Evolutionary conservation across 2,113 vertebrate genomes (phyloP).

Genomic region (Mesoclemmys tuberculata): DNA sequence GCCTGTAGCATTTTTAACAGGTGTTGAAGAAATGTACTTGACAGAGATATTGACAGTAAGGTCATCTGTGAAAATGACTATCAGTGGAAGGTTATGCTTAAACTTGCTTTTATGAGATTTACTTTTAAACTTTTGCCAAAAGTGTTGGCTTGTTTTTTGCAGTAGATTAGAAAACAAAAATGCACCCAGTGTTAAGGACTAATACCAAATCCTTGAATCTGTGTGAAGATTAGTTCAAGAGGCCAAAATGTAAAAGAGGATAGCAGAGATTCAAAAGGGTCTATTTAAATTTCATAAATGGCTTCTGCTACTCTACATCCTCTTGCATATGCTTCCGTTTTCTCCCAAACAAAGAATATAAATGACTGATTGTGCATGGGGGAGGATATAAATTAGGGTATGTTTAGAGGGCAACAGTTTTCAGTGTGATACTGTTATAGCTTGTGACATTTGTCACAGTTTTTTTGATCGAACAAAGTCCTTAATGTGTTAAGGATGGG

Average conservation of each 20-base stretch:
- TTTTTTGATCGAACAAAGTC: not conserved
- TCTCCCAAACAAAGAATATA: not conserved
- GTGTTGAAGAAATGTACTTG: conserved; percentile 77
- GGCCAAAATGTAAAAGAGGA: accelerated
- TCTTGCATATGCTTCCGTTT: not conserved
- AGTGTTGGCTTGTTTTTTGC: accelerated
- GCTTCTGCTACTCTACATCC: not conserved
- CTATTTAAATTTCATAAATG: not conserved
- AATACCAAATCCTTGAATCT: not conserved
- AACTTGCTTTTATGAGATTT: accelerated
- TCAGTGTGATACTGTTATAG: not conserved
- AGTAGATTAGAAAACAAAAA: not conserved
- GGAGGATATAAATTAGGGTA: not conserved
- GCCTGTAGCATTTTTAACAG: conserved; percentile 85
- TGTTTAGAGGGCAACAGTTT: not conserved
- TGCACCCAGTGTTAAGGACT: not conserved
- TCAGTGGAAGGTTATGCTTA: not conserved
- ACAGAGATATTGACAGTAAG: conserved; percentile 73
- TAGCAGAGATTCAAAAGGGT: not conserved
- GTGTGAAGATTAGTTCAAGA: accelerated
- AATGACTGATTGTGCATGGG: not conserved
- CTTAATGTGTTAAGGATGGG: not conserved
- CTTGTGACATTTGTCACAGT: not conserved
- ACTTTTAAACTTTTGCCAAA: not conserved
- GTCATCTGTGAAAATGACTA: conserved; percentile 68